These are phyloP conservation scores for Morus bassanus DNA, from an alignment of 2,797 vertebrate species.

Conservation along the genomic window DNA sequence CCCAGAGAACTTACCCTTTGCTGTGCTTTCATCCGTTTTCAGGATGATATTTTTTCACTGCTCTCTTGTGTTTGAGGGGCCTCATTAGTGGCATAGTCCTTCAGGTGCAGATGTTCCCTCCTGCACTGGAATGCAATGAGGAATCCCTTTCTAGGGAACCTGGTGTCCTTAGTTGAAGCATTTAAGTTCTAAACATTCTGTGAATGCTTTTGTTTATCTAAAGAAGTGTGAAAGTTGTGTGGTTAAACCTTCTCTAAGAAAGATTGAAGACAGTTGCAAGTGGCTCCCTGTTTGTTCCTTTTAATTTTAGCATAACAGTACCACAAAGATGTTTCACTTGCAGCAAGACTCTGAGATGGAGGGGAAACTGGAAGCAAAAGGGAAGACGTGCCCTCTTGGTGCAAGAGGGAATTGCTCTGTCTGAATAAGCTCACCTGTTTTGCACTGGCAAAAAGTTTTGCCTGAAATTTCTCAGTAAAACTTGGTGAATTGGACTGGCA, in stretches of 20 bases:
- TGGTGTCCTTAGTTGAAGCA: not conserved
- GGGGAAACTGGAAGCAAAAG: not conserved
- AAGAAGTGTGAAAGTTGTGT: not conserved
- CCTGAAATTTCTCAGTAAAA: not conserved
- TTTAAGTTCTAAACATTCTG: not conserved
- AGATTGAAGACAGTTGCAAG: not conserved
- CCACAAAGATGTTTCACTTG: not conserved
- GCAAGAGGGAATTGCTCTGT: not conserved
- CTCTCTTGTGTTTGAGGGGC: not conserved
- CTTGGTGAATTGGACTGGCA: not conserved
- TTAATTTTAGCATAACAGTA: not conserved
- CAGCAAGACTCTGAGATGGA: not conserved
- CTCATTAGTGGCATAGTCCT: not conserved
- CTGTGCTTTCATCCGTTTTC: not conserved
- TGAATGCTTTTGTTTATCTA: not conserved
- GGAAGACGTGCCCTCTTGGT: not conserved
- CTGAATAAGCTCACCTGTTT: not conserved
- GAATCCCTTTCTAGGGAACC: not conserved
- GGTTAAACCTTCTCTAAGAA: not conserved
- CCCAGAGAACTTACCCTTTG: fast-evolving
- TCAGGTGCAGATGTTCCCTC: not conserved
- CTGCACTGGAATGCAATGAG: not conserved
- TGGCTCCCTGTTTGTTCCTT: not conserved
- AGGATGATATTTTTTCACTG: too few relatives aligned
- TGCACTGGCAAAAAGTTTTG: not conserved